phyloP scores from a whole-genome alignment of 2,797 vertebrate species.

The Pterois miles region DNA sequence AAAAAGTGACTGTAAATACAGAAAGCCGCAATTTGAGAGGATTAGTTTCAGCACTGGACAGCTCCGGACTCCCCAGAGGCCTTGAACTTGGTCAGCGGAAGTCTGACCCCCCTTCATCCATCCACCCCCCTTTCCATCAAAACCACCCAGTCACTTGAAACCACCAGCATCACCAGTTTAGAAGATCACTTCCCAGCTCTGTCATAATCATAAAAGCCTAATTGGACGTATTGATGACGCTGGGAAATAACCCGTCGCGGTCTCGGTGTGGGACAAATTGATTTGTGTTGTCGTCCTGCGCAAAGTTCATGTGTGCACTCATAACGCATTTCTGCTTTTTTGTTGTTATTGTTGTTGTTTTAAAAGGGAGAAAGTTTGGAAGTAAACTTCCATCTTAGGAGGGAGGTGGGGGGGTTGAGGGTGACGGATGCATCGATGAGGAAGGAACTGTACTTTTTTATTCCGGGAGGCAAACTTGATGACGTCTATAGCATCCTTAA shows the following conservation, averaged over 20 bases:
- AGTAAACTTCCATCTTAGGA: conserved; percentile 79
- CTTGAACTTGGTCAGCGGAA: conserved; percentile 45
- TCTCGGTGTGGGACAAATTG: conserved; percentile 19
- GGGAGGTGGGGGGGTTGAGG: conserved; percentile 58
- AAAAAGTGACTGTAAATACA: conserved; percentile 56
- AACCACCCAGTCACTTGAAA: conserved; percentile 44
- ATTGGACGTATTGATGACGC: conserved; percentile 50
- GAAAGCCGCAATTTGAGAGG: conserved; percentile 47
- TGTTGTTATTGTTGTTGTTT: background rate
- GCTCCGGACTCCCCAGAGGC: conserved; percentile 67
- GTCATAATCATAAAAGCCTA: conserved; percentile 45
- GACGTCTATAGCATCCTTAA: conserved; percentile 99
- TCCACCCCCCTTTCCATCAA: background rate
- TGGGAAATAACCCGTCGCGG: background rate
- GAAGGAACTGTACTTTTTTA: conserved; percentile 93
- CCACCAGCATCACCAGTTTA: conserved; percentile 4
- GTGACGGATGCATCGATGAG: conserved; percentile 91
- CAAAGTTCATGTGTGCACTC: conserved; percentile 52
- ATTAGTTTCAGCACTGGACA: conserved; percentile 71
- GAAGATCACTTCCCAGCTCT: conserved; percentile 48
- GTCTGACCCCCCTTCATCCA: conserved; percentile 9
- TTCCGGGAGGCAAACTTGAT: conserved; percentile 98
- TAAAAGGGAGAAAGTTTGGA: conserved; percentile 67
- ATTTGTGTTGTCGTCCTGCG: conserved; percentile 34
- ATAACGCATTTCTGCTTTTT: conserved; percentile 46